Conservation (phyloP, 2,888 invertebrate species). For the Polydrusus pterygomalis region DNA sequence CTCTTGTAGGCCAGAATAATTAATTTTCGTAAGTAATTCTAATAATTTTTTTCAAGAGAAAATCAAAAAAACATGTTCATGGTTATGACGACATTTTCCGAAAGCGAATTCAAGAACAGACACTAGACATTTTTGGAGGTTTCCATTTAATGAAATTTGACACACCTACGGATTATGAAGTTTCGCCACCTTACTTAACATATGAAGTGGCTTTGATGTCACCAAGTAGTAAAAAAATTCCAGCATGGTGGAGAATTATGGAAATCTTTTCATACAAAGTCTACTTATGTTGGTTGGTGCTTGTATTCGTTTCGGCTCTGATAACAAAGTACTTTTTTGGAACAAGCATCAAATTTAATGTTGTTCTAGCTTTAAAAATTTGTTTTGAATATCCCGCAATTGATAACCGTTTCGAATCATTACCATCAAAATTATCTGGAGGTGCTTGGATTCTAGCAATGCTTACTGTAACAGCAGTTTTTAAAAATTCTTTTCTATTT, state of each 20-base stretch:
- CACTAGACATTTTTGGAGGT: neutral
- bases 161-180: neutral
- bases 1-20: neutral
- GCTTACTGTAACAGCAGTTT: neutral
- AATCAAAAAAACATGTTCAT: no score
- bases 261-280: neutral
- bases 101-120: neutral
- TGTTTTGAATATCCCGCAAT: conserved; percentile 5
- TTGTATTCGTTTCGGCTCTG: neutral
- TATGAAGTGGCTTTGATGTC: neutral
- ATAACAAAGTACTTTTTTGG: neutral
- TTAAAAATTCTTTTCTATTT: neutral
- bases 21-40: no score
- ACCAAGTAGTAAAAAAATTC: neutral
- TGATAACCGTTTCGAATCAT: neutral
- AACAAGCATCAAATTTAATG: neutral
- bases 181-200: neutral
- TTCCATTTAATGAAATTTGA: neutral
- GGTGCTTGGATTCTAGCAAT: neutral
- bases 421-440: neutral
- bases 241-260: neutral
- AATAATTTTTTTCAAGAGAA: no score
- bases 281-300: neutral
- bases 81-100: no score
- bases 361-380: neutral